phyloP scores from a whole-genome alignment of 2,888 invertebrate genomes.

The Monoplex corrugatus region DNA sequence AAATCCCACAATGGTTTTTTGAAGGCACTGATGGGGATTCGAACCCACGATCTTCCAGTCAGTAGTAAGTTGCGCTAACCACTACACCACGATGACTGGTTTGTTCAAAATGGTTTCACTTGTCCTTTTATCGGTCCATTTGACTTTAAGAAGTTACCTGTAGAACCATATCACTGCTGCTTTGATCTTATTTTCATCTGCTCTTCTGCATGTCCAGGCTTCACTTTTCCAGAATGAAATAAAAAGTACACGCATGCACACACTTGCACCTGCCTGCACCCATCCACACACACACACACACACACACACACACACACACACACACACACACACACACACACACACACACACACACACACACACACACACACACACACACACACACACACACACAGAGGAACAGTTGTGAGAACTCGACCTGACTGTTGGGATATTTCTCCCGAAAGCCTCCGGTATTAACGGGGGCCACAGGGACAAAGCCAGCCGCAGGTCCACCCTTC shows the following conservation, averaged over 20 bases:
- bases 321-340: neutral
- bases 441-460: constrained; percentile 73
- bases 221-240: too few species aligned
- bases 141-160: too few species aligned
- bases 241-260: neutral
- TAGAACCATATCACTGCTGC: neutral
- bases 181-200: neutral
- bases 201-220: neutral
- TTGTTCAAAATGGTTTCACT: too few species aligned
- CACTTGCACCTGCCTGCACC: neutral
- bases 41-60: too few species aligned
- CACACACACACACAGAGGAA: neutral
- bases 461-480: constrained; percentile 82
- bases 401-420: constrained; percentile 58
- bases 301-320: neutral
- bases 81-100: too few species aligned
- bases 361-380: constrained; percentile 8
- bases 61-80: too few species aligned
- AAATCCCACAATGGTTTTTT: too few species aligned
- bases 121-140: neutral
- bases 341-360: neutral
- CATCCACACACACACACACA: constrained; percentile 1
- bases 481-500: constrained; percentile 70
- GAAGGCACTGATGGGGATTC: too few species aligned
- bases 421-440: constrained; percentile 62